Evolutionary conservation across 92 coral and sea anemone genomes (phyloP).

Genomic region (Phenganax marumi): DNA sequence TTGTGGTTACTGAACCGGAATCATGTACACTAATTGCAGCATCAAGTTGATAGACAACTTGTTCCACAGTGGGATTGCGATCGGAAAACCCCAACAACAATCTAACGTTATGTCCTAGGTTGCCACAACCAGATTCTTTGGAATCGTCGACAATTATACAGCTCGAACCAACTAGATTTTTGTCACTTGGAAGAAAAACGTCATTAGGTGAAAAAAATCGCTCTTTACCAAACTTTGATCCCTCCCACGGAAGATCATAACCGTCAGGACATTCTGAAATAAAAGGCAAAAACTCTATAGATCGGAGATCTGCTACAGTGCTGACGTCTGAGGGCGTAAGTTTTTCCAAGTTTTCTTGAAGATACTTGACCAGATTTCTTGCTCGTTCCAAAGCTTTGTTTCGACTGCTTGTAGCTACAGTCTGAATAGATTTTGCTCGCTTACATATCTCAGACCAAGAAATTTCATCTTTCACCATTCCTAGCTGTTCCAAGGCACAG

Average conservation of each 20-base stretch:
- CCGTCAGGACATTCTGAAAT: slow-evolving; percentile 59
- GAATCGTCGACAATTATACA: slow-evolving; percentile 83
- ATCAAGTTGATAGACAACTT: slow-evolving; percentile 76
- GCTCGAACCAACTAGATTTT: slow-evolving; percentile 70
- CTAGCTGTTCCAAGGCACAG: slow-evolving; percentile 74
- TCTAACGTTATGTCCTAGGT: slow-evolving; percentile 61
- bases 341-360: slow-evolving; percentile 56
- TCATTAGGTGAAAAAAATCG: slow-evolving; percentile 58
- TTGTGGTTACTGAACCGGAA: slow-evolving; percentile 49
- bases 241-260: slow-evolving; percentile 85
- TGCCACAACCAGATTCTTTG: slow-evolving; percentile 78
- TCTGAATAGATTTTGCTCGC: slow-evolving; percentile 67
- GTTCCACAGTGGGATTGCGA: slow-evolving; percentile 55
- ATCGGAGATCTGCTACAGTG: slow-evolving; percentile 58
- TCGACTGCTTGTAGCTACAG: slow-evolving; percentile 54
- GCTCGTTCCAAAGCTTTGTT: slow-evolving; percentile 64
- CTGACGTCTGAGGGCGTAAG: slow-evolving; percentile 57
- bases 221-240: slow-evolving; percentile 47
- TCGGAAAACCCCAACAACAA: slow-evolving; percentile 64
- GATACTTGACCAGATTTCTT: slow-evolving; percentile 65
- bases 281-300: slow-evolving; percentile 73
- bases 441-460: slow-evolving; percentile 87
- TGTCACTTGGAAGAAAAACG: slow-evolving; percentile 58
- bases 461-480: slow-evolving; percentile 75
- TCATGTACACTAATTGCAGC: slow-evolving; percentile 65